Percentiles rank a stretch among this genome's conserved stretches.
phyloP scores from a whole-genome alignment of 1,140 invertebrate genomes.

The Drosophila persimilis region DNA sequence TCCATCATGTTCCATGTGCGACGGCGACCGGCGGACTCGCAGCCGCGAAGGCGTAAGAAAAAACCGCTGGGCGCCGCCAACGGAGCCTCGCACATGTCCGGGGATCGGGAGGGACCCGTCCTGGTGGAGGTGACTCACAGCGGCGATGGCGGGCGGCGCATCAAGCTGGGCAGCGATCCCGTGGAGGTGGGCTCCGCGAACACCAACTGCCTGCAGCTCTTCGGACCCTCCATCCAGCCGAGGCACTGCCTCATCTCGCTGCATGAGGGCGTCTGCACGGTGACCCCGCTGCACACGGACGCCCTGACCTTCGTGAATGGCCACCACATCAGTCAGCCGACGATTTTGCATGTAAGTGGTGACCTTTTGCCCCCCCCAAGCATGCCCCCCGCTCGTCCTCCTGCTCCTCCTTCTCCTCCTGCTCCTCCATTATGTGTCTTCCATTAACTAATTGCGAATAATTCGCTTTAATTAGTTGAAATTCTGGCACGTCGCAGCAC shows the following conservation, averaged over 20 bases:
- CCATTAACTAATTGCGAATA: conserved; percentile 44
- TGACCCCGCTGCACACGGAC: conserved; percentile 96
- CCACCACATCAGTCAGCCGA: conserved; percentile 95
- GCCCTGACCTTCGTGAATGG: conserved; percentile 97
- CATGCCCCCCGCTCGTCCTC: no score
- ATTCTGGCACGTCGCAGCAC: conserved; percentile 15
- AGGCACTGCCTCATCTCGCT: conserved; percentile 96
- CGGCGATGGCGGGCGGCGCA: conserved; percentile 86
- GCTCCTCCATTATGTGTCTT: neutral
- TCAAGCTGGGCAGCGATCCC: conserved; percentile 86
- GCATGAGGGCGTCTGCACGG: conserved; percentile 94
- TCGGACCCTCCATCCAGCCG: conserved; percentile 93
- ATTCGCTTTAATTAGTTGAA: conserved; percentile 42
- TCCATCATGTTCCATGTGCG: conserved; percentile 97
- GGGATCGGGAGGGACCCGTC: conserved; percentile 84
- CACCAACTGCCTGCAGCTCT: conserved; percentile 87
- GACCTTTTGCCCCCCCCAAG: neutral
- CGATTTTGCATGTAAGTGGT: conserved; percentile 91
- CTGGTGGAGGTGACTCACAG: conserved; percentile 86
- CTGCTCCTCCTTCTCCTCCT: no score
- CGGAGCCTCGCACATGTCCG: conserved; percentile 83
- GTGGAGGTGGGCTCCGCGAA: conserved; percentile 88
- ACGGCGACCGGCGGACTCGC: conserved; percentile 93
- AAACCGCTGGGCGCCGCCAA: conserved; percentile 88
- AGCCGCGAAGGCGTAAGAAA: conserved; percentile 95